Evolutionary conservation across 2,797 vertebrate species (phyloP).

Genomic region (Phoeniculus purpureus): DNA sequence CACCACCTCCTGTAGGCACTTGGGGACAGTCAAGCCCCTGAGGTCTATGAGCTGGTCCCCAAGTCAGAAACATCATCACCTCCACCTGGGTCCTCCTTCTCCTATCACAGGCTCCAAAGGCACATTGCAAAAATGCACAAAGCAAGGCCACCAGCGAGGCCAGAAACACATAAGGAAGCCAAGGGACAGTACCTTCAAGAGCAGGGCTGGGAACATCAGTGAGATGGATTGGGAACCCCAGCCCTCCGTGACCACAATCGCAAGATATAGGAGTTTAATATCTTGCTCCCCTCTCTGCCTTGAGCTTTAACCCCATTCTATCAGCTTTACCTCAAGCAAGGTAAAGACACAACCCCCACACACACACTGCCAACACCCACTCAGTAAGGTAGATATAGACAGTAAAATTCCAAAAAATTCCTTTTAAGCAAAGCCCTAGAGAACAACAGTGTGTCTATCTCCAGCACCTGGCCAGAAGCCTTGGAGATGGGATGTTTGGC

Average conservation of each 20-base stretch:
- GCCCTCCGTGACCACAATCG: not conserved
- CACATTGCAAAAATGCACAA: not conserved
- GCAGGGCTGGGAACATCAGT: not conserved
- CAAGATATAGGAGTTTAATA: not conserved
- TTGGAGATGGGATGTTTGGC: accelerated
- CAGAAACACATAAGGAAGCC: not conserved
- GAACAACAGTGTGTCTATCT: not conserved
- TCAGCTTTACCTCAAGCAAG: not conserved
- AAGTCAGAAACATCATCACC: not conserved
- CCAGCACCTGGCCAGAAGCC: not conserved
- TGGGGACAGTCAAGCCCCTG: not conserved
- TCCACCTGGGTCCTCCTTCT: not conserved
- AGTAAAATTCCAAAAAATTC: not conserved
- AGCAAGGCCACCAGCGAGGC: not conserved
- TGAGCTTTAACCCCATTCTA: not conserved
- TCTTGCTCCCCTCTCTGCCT: not conserved
- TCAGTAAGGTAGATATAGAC: not conserved
- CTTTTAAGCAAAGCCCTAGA: not conserved
- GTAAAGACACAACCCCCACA: not conserved
- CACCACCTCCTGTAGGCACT: not conserved
- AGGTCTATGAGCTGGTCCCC: not conserved
- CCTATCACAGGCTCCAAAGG: not conserved
- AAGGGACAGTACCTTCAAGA: not conserved
- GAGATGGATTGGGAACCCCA: not conserved
- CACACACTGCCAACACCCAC: not conserved